Percentiles rank a stretch among this genome's conserved stretches.
phyloP scores from a whole-genome alignment of 2,888 invertebrate species.

The Callyntrura sp. region DNA sequence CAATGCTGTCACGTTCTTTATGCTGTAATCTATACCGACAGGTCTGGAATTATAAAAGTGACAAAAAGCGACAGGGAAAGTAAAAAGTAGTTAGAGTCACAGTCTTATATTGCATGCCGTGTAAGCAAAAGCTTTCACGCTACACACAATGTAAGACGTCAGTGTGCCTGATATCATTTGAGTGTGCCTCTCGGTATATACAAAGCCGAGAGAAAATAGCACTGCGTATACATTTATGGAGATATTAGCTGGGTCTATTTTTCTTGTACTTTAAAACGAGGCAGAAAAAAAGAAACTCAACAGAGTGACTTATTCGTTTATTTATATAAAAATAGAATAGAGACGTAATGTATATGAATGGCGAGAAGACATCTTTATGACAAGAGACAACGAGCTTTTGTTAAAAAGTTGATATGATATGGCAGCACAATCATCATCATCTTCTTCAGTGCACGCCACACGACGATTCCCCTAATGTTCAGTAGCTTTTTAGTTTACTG shows the following conservation, averaged over 20 bases:
- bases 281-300: conserved; percentile 34
- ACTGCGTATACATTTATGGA: not conserved
- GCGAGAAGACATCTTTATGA: conserved; percentile 62
- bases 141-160: not conserved
- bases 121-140: not conserved
- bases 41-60: conserved; percentile 72
- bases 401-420: conserved; percentile 65
- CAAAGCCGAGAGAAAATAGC: not conserved
- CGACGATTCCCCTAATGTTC: conserved; percentile 55
- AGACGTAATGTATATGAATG: conserved; percentile 2
- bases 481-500: conserved; percentile 11
- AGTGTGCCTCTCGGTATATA: not conserved
- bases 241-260: too few species aligned
- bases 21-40: conserved; percentile 68
- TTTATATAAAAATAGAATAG: conserved; percentile 40
- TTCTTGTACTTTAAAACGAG: not conserved
- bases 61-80: conserved; percentile 60
- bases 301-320: conserved; percentile 56
- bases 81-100: conserved; percentile 54
- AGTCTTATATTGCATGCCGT: conserved; percentile 38
- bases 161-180: not conserved
- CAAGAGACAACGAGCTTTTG: conserved; percentile 68
- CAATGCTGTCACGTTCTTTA: conserved; percentile 62
- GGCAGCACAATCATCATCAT: conserved; percentile 62
- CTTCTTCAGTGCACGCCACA: conserved; percentile 23